A percentile compares a stretch with the other conserved stretches of the same genome.
phyloP scores from a whole-genome alignment of 2,113 vertebrate genomes.

The Camelus bactrianus region DNA sequence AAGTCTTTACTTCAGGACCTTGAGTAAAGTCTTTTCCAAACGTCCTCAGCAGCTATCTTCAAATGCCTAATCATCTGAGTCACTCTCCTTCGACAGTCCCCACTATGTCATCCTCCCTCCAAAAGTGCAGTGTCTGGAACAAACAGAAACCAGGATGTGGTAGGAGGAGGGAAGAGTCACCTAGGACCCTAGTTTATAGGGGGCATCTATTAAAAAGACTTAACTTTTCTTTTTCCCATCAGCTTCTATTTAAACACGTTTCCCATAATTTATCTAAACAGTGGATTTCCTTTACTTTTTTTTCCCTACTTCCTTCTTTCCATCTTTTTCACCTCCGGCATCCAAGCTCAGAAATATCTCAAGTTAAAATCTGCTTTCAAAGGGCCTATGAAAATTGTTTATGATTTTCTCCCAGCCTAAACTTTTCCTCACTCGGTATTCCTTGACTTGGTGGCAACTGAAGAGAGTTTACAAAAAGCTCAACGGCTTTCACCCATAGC shows the following conservation, averaged over 20 bases:
- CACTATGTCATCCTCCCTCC: not conserved
- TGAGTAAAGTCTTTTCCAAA: not conserved
- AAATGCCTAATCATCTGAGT: not conserved
- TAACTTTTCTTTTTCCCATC: not conserved
- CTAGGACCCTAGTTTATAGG: not conserved
- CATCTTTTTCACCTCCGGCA: not conserved
- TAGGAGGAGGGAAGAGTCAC: not conserved
- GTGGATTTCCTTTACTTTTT: not conserved
- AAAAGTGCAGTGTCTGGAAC: not conserved
- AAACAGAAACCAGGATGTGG: not conserved
- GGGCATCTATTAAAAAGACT: not conserved
- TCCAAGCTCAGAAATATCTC: not conserved
- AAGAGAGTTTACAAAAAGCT: not conserved
- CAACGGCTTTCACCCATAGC: not conserved
- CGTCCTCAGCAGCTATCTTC: not conserved
- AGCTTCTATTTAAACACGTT: not conserved
- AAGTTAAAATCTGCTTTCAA: constrained; percentile 18
- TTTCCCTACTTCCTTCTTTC: not conserved
- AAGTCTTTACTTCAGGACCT: not conserved
- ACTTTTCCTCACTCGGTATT: not conserved
- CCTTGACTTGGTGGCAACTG: not conserved
- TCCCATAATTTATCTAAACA: not conserved
- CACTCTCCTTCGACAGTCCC: not conserved
- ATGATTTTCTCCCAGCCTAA: not conserved
- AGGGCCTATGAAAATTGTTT: not conserved